phyloP scores from a whole-genome alignment of 2,113 vertebrate genomes.

The Scalopus aquaticus region DNA sequence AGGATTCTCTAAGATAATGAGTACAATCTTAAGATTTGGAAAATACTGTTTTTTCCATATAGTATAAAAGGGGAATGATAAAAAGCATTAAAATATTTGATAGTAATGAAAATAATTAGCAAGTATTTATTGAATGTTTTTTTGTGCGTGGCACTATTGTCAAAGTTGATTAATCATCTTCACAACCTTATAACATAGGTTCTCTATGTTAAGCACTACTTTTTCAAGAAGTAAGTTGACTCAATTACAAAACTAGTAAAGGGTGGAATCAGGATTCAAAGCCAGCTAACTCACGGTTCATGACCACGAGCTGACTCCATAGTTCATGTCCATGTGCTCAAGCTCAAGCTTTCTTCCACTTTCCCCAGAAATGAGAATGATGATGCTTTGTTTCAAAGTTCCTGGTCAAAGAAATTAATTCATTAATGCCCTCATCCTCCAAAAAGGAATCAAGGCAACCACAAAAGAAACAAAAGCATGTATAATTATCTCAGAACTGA shows the following conservation, averaged over 20 bases:
- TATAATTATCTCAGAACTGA: not conserved
- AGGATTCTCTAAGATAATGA: not conserved
- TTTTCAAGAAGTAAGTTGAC: not conserved
- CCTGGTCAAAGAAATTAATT: constrained; percentile 16
- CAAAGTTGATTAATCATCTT: not conserved
- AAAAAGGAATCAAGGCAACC: not conserved
- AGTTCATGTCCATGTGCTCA: not conserved
- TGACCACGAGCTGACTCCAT: not conserved
- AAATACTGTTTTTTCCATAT: constrained; percentile 22
- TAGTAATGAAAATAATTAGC: not conserved
- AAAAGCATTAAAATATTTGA: not conserved
- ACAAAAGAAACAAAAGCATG: not conserved
- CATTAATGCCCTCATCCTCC: not conserved
- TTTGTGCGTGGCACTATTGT: not conserved
- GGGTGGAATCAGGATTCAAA: not conserved
- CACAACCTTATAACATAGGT: not conserved
- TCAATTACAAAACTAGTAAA: constrained; percentile 1
- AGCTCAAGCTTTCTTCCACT: not conserved
- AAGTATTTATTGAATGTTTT: constrained; percentile 7
- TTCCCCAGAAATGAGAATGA: not conserved
- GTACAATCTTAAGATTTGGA: constrained; percentile 7
- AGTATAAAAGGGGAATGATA: not conserved
- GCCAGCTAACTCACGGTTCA: no score
- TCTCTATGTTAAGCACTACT: not conserved
- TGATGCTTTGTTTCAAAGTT: constrained; percentile 25